A percentile compares a stretch with the other conserved stretches of the same genome.
Conservation (phyloP, 1,140 invertebrate genomes). For the Maconellicoccus hirsutus region DNA sequence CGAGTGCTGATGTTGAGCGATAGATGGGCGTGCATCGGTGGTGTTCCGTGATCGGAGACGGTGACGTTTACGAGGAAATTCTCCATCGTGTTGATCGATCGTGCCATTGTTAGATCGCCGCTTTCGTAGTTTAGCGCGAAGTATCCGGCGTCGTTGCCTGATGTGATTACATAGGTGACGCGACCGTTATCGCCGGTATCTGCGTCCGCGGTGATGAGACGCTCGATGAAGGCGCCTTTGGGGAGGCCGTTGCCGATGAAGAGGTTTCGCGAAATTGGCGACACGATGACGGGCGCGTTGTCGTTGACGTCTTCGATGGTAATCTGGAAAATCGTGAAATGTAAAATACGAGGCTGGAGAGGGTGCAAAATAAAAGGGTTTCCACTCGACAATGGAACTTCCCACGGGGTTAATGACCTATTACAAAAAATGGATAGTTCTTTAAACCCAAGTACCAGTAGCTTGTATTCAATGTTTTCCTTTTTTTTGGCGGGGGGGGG, state of each 20-base stretch:
- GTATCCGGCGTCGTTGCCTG: slow-evolving; percentile 66
- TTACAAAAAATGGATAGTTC: too few species aligned
- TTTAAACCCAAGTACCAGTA: too few species aligned
- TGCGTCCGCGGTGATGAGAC: slow-evolving; percentile 71
- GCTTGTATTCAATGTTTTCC: too few species aligned
- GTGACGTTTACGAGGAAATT: slow-evolving; percentile 56
- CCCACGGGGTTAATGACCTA: too few species aligned
- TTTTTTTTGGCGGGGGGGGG: too few species aligned
- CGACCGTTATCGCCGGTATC: slow-evolving; percentile 77
- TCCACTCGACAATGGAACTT: too few species aligned
- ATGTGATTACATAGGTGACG: slow-evolving; percentile 68
- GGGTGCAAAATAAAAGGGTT: too few species aligned
- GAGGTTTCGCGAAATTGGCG: slow-evolving; percentile 41
- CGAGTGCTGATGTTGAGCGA: slow-evolving; percentile 53
- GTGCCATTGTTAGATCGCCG: slow-evolving; percentile 61
- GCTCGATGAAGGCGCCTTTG: slow-evolving; percentile 51
- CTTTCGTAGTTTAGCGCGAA: slow-evolving; percentile 68
- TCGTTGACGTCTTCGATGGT: slow-evolving; percentile 76
- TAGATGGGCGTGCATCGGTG: slow-evolving; percentile 49
- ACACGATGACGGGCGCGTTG: slow-evolving; percentile 69
- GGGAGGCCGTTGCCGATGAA: slow-evolving; percentile 38
- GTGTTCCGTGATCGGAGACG: slow-evolving; percentile 68
- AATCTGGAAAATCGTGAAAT: slow-evolving; percentile 36
- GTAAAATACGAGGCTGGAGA: too few species aligned
- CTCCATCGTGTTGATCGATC: slow-evolving; percentile 42